These are phyloP conservation scores for Cnemophilus loriae DNA, from an alignment of 2,113 vertebrate species.

Conservation along the genomic window DNA sequence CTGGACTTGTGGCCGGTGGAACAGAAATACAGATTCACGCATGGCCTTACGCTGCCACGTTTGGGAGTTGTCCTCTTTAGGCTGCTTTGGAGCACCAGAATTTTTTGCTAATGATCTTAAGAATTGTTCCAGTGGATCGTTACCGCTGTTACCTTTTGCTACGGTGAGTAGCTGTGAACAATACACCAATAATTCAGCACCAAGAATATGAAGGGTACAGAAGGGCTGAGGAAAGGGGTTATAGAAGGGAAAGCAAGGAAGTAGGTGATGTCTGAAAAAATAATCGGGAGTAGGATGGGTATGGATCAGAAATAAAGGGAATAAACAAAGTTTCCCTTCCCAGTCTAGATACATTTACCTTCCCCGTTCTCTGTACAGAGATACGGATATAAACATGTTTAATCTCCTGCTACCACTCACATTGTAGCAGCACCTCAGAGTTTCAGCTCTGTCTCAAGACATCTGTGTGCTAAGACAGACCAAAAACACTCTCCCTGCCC, in stretches of 20 bases:
- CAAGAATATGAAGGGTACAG: background rate
- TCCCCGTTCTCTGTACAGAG: background rate
- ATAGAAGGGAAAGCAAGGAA: background rate
- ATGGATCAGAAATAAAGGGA: background rate
- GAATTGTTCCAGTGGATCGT: background rate
- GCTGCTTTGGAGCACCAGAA: background rate
- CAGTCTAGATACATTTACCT: background rate
- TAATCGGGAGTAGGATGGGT: background rate
- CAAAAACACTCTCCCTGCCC: conserved; percentile 7
- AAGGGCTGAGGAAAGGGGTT: background rate
- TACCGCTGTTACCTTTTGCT: background rate
- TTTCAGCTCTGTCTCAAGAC: background rate
- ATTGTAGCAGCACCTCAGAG: background rate
- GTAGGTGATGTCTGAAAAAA: background rate
- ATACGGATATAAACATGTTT: background rate
- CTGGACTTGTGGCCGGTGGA: background rate
- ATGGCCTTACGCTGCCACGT: background rate
- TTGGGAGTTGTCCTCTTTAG: background rate
- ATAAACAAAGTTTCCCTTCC: background rate
- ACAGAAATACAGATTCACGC: background rate
- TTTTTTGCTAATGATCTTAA: background rate
- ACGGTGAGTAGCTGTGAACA: background rate
- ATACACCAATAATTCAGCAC: background rate
- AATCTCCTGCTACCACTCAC: background rate
- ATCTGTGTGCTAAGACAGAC: background rate